Evolutionary conservation across 2,113 vertebrate genomes (phyloP).

Genomic region (Rhinolophus sinicus): DNA sequence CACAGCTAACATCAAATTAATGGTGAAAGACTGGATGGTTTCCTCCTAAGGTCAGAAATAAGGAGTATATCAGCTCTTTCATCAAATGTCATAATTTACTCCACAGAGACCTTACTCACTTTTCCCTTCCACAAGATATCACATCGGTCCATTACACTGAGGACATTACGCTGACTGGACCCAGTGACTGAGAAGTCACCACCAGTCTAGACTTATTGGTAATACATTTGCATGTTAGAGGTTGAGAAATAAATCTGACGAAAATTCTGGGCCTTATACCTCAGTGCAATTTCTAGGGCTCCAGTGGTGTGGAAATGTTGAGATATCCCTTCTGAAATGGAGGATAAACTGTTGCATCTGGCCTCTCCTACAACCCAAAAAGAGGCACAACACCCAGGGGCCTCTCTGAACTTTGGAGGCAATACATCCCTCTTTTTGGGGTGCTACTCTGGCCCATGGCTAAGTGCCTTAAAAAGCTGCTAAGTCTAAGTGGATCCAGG

Average conservation of each 20-base stretch:
- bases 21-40: background rate
- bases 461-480: background rate
- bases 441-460: background rate
- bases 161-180: background rate
- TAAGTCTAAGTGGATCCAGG: too few species aligned
- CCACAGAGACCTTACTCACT: background rate
- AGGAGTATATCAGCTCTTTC: background rate
- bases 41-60: background rate
- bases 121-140: background rate
- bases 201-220: background rate
- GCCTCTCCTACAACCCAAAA: background rate
- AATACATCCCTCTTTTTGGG: background rate
- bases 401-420: background rate
- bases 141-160: background rate
- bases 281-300: background rate
- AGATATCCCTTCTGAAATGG: background rate
- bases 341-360: background rate
- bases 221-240: background rate
- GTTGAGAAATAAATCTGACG: background rate
- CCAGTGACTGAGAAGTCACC: background rate
- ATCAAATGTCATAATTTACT: background rate
- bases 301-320: background rate
- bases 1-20: background rate
- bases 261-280: background rate
- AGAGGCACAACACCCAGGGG: too few species aligned